Conservation (phyloP, 2,113 vertebrate species). For the Elachura formosa region DNA sequence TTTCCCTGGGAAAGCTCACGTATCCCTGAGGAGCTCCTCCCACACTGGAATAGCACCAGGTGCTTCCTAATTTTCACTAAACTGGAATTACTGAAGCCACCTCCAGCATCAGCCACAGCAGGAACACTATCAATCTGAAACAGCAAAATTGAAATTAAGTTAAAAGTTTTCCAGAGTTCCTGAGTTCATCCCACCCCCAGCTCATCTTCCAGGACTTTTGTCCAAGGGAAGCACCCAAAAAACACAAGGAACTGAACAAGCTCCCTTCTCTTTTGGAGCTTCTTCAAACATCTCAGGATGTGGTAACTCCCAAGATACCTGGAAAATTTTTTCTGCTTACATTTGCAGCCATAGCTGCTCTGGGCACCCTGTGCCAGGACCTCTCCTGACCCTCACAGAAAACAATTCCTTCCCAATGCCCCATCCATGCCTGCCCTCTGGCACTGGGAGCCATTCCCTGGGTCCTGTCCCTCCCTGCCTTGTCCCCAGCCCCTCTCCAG, state of each 20-base stretch:
- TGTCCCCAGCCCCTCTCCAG: background rate
- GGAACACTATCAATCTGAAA: background rate
- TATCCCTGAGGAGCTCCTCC: background rate
- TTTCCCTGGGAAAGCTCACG: background rate
- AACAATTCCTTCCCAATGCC: background rate
- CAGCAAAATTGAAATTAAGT: rapidly evolving
- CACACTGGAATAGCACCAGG: background rate
- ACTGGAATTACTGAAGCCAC: background rate
- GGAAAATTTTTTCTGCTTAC: background rate
- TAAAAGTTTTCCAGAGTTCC: background rate
- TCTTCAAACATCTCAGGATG: background rate
- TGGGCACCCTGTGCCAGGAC: background rate
- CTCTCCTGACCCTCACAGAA: rapidly evolving
- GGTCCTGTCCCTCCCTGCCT: background rate
- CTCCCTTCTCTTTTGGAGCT: background rate
- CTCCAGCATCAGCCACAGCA: background rate
- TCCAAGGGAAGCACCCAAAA: background rate
- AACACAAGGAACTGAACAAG: background rate
- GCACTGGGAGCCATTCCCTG: background rate
- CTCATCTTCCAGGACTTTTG: background rate
- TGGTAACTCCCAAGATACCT: rapidly evolving
- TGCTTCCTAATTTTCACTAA: background rate
- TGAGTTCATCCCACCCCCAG: background rate
- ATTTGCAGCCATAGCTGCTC: background rate
- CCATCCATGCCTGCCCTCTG: rapidly evolving